phyloP scores from a whole-genome alignment of 2,113 vertebrate genomes.

The Damaliscus lunatus region DNA sequence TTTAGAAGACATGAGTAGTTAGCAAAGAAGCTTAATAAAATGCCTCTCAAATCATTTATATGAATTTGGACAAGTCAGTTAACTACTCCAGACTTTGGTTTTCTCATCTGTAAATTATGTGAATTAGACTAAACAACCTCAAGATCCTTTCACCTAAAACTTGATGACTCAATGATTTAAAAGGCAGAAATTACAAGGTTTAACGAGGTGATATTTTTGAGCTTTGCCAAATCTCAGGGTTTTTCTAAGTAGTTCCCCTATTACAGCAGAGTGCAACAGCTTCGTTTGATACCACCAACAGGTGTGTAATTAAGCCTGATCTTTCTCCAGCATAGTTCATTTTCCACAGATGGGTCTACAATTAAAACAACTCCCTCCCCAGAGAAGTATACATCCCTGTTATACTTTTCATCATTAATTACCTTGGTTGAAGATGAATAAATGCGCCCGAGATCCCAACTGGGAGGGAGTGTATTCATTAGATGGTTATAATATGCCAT shows the following conservation, averaged over 20 bases:
- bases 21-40: slow-evolving; percentile 36
- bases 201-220: slow-evolving; percentile 62
- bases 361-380: slow-evolving; percentile 83
- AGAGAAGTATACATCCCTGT: slow-evolving; percentile 79
- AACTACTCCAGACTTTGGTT: background rate
- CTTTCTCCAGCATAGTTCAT: slow-evolving; percentile 78
- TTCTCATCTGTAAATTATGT: slow-evolving; percentile 41
- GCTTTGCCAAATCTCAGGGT: slow-evolving; percentile 64
- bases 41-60: background rate
- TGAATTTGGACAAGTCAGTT: slow-evolving; percentile 30
- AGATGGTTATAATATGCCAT: slow-evolving; percentile 81
- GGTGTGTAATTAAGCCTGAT: slow-evolving; percentile 84
- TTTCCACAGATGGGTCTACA: slow-evolving; percentile 81
- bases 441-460: slow-evolving; percentile 76
- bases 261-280: slow-evolving; percentile 72
- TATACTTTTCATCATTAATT: slow-evolving; percentile 85
- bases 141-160: slow-evolving; percentile 23
- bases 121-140: slow-evolving; percentile 52
- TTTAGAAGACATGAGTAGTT: background rate
- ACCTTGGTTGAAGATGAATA: slow-evolving; percentile 81
- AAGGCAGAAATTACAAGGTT: slow-evolving; percentile 51
- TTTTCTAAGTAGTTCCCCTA: slow-evolving; percentile 60
- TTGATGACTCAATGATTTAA: slow-evolving; percentile 54
- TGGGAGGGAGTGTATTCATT: slow-evolving; percentile 80
- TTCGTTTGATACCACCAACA: slow-evolving; percentile 79